Base-by-base conservation (phyloP, 2,113 vertebrate species). In the Hydrolagus affinis region DNA sequence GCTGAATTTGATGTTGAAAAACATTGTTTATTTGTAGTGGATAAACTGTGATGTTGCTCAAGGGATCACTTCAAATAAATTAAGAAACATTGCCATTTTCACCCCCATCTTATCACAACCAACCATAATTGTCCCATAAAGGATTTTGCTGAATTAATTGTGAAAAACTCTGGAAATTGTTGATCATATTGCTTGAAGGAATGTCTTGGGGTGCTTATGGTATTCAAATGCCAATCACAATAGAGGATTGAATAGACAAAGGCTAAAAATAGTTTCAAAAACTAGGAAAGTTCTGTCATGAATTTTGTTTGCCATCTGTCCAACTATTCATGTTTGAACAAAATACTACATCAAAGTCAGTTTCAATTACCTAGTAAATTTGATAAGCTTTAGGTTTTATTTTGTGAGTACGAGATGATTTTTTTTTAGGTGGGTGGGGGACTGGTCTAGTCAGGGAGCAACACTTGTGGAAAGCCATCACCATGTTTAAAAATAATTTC, bases 181-280 rank as follows among this genome's bases (percentile, higher is more conserved):
- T 68, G 8, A 32, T 30, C 21, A 4, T 44, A 6, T 44, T 32
- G 28, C 78, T 32, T 83, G 25, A 66, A 83, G 62, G 64, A 66
- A 62, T 14, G 30, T 64, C 25, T 9, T 25, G 30, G 78, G 66
- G 44, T 56, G 73, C 32, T 28, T 62, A 83, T 11, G 25, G 23
- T 21, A 83, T 66, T 66, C 66, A 83, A 66, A 83, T 66, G 62
- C 30, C 78, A 83, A 83, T 83, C 23, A 1, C 25, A 66, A 44
- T 19, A 68, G 25, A 68, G 32, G 73, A 83, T 6, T 44, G 44
- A 44, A 44, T 44, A 44, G 44, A 6, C 21, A 19, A 68, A 77
- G 66, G 66, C 62, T 68, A 83, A 83, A 68, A 83, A 66, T 68
- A 66, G 60, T 83, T 83, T 68, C 28, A 28, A 68, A 62, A 66